phyloP scores from a whole-genome alignment of 2,113 vertebrate species.

The Aramus guarauna region DNA sequence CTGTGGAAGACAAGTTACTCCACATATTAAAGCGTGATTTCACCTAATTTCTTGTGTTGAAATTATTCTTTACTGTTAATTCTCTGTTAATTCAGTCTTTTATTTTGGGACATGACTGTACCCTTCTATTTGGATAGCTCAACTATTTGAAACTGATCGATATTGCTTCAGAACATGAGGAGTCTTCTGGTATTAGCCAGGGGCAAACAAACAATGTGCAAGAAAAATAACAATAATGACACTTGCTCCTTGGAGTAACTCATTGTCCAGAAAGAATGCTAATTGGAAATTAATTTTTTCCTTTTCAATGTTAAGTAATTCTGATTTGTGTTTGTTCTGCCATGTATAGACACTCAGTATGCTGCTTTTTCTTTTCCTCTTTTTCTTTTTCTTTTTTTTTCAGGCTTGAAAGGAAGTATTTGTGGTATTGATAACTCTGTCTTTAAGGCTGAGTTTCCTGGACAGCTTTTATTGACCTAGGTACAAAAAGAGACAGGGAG shows the following conservation, averaged over 20 bases:
- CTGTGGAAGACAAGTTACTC: background rate
- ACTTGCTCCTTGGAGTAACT: background rate
- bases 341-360: accelerated
- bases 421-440: background rate
- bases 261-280: background rate
- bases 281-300: background rate
- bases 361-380: background rate
- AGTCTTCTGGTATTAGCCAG: background rate
- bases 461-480: background rate
- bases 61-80: background rate
- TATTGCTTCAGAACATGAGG: background rate
- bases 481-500: background rate
- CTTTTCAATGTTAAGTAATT: background rate
- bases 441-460: background rate
- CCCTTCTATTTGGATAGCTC: background rate
- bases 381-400: background rate
- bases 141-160: background rate
- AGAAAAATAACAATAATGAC: background rate
- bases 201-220: background rate
- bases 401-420: background rate
- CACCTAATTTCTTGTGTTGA: background rate
- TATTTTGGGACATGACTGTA: background rate
- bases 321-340: background rate
- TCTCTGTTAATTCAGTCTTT: background rate
- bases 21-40: accelerated